Conservation (phyloP, 2,797 vertebrate genomes). For the Acestrorhynchus altus region DNA sequence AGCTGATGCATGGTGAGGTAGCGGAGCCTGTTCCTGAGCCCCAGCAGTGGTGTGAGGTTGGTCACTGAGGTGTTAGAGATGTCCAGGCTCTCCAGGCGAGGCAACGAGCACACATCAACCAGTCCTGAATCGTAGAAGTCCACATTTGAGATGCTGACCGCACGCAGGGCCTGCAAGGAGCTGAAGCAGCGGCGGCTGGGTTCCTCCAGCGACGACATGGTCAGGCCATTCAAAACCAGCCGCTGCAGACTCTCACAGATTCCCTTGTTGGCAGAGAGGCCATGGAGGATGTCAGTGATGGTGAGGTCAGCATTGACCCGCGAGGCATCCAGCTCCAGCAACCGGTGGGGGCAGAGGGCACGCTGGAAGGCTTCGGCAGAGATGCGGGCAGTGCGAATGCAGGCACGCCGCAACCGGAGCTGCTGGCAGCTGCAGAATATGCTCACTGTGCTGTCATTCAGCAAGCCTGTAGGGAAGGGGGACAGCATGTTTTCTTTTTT, state of each 20-base stretch:
- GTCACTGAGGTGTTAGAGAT: slow-evolving; percentile 99
- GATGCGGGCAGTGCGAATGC: slow-evolving; percentile 93
- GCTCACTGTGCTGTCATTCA: slow-evolving; percentile 95
- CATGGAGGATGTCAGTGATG: slow-evolving; percentile 94
- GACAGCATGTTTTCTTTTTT: background rate
- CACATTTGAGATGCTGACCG: slow-evolving; percentile 92
- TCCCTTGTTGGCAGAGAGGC: slow-evolving; percentile 90
- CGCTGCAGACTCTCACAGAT: slow-evolving; percentile 89
- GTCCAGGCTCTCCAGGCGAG: slow-evolving; percentile 94
- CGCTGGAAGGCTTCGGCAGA: slow-evolving; percentile 95
- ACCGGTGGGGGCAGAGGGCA: slow-evolving; percentile 92
- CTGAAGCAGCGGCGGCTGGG: slow-evolving; percentile 89
- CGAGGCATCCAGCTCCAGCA: slow-evolving; percentile 93
- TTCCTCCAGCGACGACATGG: slow-evolving; percentile 94
- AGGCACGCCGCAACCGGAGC: slow-evolving; percentile 92
- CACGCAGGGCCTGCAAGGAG: slow-evolving; percentile 87
- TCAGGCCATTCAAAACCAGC: slow-evolving; percentile 92
- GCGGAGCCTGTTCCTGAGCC: slow-evolving; percentile 89
- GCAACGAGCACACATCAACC: slow-evolving; percentile 89
- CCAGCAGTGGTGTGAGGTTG: slow-evolving; percentile 90
- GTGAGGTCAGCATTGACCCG: slow-evolving; percentile 97
- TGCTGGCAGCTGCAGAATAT: slow-evolving; percentile 91
- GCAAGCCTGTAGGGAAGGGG: slow-evolving; percentile 77
- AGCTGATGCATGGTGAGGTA: slow-evolving; percentile 98
- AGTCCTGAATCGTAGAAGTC: slow-evolving; percentile 96